Evolutionary conservation across 2,113 vertebrate genomes (phyloP).

Genomic region (Hippocampus zosterae): DNA sequence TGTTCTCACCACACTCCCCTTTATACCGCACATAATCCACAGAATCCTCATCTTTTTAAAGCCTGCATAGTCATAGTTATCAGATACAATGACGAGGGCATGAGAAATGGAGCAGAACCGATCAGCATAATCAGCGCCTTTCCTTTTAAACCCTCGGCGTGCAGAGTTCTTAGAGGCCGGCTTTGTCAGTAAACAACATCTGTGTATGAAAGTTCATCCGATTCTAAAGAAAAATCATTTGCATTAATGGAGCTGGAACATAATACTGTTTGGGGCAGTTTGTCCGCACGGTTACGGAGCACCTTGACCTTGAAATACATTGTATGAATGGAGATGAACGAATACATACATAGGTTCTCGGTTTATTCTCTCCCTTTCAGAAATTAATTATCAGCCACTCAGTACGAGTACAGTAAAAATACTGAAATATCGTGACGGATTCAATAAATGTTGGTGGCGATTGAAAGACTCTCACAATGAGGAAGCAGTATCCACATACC

Average conservation of each 20-base stretch:
- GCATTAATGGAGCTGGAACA: not conserved
- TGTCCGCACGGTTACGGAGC: not conserved
- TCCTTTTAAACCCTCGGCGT: not conserved
- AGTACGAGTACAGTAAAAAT: conserved; percentile 12
- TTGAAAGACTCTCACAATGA: conserved; percentile 18
- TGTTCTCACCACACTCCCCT: conserved; percentile 32
- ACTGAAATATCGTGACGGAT: conserved; percentile 29
- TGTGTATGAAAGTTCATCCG: conserved; percentile 15
- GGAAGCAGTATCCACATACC: not conserved
- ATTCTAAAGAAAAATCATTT: conserved; percentile 20
- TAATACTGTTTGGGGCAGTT: conserved; percentile 13
- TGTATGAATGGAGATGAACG: conserved; percentile 10
- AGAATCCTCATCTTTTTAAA: conserved; percentile 18
- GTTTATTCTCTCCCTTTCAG: not conserved
- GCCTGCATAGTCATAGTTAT: conserved; percentile 7
- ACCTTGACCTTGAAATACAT: conserved; percentile 3
- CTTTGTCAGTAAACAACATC: conserved; percentile 10
- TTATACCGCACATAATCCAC: conserved; percentile 4
- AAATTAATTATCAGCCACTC: conserved; percentile 34
- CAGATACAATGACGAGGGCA: conserved; percentile 13
- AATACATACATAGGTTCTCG: not conserved
- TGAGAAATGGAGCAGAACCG: not conserved
- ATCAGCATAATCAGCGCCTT: conserved; percentile 10
- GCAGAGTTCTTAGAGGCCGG: conserved; percentile 6
- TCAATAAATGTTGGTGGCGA: conserved; percentile 21